Evolutionary conservation across 2,797 vertebrate genomes (phyloP), one percentile per base, ranked within the genome.

Genomic region (Tinamus major): DNA sequence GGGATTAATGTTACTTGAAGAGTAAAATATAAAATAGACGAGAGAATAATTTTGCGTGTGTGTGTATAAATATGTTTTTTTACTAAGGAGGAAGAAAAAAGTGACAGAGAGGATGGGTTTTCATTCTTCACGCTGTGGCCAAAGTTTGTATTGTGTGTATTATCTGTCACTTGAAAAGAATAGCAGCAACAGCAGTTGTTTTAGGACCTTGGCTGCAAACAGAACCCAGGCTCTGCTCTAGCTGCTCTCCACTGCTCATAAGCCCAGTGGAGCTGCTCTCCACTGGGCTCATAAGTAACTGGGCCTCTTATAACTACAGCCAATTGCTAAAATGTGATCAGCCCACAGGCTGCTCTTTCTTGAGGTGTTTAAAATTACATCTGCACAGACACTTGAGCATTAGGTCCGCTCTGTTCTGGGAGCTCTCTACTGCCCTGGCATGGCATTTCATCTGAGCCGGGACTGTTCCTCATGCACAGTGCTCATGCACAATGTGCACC

Each of bases 111-210:
- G 64, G 13, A n/a, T 10, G 42, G 4, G 8, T 61, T 71, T 58
- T 72, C 3, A 20, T 87, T 91, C 63, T 76, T 13, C 7, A 16
- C 17, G 2, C 0, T 33, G 31, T 72, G 35, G 6, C 21, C 39
- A 8, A 29, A 62, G 12, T 55, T 69, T 1, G 2, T 29, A 37
- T 55, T 0, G 0, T 26, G 14, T 10, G 2, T 24, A 19, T 12
- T 72, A 24, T 44, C 5, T 55, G 51, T 15, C n/a, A n/a, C 18
- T 18, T 67, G 51, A 76, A 49, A 12, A 42, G 12, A 76, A 31
- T 13, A 70, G 19, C 37, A 49, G 85, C 58, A 33, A 10, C 62
- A 21, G 56, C 10, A 49, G 15, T 3, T 63, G 7, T 37, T 90
- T 80, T 6, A 48, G 41, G 33, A 70, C 14, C 24, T 31, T 59